Base-by-base conservation (phyloP, 1,140 invertebrate genomes). In the Mylabris phalerata region DNA sequence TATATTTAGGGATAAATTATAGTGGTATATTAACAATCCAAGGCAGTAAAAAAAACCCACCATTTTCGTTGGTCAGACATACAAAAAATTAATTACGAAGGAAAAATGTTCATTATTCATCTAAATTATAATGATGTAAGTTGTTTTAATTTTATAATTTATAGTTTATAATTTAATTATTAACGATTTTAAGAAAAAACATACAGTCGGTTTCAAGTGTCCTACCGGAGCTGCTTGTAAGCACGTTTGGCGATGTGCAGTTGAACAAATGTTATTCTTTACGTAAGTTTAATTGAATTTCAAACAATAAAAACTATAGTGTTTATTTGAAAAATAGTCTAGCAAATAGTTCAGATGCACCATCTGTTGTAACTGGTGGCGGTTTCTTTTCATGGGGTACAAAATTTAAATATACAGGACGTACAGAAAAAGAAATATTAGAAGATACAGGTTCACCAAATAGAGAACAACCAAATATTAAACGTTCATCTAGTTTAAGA, bases 51-150 rank as follows among this genome's bases (percentile, higher is more conserved):
- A n/a, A 90, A 94, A 75, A 92, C 90, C 3, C 89, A 96, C 72
- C 91, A 95, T 73, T 98, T 96, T 78, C 89, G 90, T 66, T 98
- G 95, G 95, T 84, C 82, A 50, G 93, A 96, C 76, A 90, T 97
- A 26, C 90, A 94, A 68, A 96, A 95, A 76, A 91, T 97, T 56
- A 95, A 95, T 71, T 97, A 93, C 72, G 94, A 98, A 73, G 93
- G 93, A n/a, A 93, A 95, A 79, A 96, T 96, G 92, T 97, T 98
- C 73, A 96, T 98, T 66, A 87, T 95, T 58, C 93, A 97, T 78
- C 79, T 96, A 45, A 91, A 81, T 68, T 84, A 84, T 66, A 83
- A 82, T 25, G 82, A 84, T 50, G 71, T 72, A 57, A 70, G 62
- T 59, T 32, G 7, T 32, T 5, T 32, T 32, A 5, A 7, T 32